Percentiles rank a stretch among this genome's conserved stretches.
These are phyloP conservation scores for Iselma pallidipennis DNA, from an alignment of 2,888 invertebrate genomes.

Conservation along the genomic window DNA sequence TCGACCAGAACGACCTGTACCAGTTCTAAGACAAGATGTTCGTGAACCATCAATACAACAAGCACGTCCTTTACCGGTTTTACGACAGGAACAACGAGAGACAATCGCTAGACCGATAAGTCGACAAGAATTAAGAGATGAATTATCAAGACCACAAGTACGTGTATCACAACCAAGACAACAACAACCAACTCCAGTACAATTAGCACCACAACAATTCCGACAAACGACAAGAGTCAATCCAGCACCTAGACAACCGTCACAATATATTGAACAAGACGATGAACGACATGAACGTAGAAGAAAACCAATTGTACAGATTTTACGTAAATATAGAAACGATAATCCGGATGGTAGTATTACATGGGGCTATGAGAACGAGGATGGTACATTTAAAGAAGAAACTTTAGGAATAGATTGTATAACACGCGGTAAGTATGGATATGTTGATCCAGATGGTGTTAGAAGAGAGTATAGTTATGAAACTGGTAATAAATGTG, in stretches of 20 bases:
- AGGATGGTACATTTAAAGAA: slow-evolving; percentile 85
- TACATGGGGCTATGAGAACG: slow-evolving; percentile 87
- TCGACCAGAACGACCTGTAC: slow-evolving; percentile 50
- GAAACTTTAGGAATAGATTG: slow-evolving; percentile 76
- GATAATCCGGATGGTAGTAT: slow-evolving; percentile 82
- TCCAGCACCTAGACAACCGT: slow-evolving; percentile 46
- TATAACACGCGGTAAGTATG: slow-evolving; percentile 63
- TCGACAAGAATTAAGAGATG: slow-evolving; percentile 41
- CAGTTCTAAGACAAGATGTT: slow-evolving; percentile 26
- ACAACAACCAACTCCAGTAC: slow-evolving; percentile 40
- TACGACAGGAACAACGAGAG: slow-evolving; percentile 17
- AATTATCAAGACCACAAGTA: slow-evolving; percentile 34
- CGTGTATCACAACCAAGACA: slow-evolving; percentile 29
- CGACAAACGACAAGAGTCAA: slow-evolving; percentile 56
- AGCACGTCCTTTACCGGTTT: slow-evolving; percentile 19
- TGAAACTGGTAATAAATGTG: slow-evolving; percentile 77
- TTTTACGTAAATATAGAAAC: slow-evolving; percentile 67
- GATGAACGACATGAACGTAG: slow-evolving; percentile 52
- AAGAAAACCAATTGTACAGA: slow-evolving; percentile 53
- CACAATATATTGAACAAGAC: slow-evolving; percentile 42
- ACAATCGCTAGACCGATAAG: slow-evolving; percentile 9
- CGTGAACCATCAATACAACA: slow-evolving; percentile 11
- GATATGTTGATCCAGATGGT: slow-evolving; percentile 84
- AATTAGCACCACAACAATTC: slow-evolving; percentile 56
- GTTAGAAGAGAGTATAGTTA: slow-evolving; percentile 80